Base-by-base conservation (phyloP, 2,797 vertebrate genomes). In the Hyperoplus immaculatus region DNA sequence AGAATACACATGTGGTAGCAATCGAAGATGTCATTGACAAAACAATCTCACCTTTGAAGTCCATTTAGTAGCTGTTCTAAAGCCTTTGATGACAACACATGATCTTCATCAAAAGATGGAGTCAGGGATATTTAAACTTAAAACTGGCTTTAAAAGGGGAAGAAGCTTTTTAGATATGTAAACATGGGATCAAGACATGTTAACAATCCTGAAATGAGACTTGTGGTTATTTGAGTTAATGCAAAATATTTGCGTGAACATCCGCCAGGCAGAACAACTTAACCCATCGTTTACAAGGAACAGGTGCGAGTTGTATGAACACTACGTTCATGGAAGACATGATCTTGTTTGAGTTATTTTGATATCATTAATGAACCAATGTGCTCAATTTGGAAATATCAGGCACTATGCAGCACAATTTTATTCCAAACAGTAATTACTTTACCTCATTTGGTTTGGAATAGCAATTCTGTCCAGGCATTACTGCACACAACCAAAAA, bases 381-480 rank as follows among this genome's bases (percentile, higher is more conserved):
- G 8, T 75, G 55, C 70, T 61, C 39, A 42, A 15, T 76, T 66
- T 77, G 63, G 18, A 72, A 74, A 72, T 29, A 53, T 6, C 1
- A 0, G 38, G 50, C 21, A 12, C 7, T 46, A 18, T 21, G 47
- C 38, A 80, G 18, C 29, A 60, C 53, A 77, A 55, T 60, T 46
- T 71, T 1, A 74, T 77, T 80, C 49, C 21, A 67, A 68, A 50
- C 8, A 42, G n/a, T 54, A 60, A 86, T 86, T 83, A 71, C 77
- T 61, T 38, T 53, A 56, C 13, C 65, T 77, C 61, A 55, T 60
- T 86, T 58, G 51, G 71, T 83, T 80, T 87, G 60, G 64, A 85
- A 64, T 16, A 53, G 69, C 72, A 81, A 78, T 86, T 75, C 75
- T 84, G 79, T 93, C 85, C 88, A 85, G 65, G 80, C 71, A 65